phyloP scores from a whole-genome alignment of 1,140 invertebrate species.

The Ylistrum balloti region DNA sequence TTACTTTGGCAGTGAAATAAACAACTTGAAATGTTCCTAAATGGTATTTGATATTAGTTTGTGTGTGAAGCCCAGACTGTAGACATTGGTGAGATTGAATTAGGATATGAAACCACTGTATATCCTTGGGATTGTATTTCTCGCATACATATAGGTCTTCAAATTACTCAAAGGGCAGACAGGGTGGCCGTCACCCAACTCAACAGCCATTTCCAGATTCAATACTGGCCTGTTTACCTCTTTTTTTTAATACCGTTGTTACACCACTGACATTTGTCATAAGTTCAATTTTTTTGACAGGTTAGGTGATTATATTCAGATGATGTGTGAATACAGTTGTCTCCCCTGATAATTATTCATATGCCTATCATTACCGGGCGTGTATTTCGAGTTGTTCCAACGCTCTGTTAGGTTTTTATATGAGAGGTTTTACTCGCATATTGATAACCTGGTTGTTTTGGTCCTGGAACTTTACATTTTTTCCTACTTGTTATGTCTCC shows the following conservation, averaged over 20 bases:
- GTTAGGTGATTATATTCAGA: neutral
- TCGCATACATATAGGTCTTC: neutral
- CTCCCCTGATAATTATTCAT: too few species aligned
- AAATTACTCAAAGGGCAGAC: neutral
- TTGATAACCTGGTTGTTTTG: too few species aligned
- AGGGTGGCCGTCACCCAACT: neutral
- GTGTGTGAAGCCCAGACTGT: neutral
- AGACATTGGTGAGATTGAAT: conserved; percentile 1
- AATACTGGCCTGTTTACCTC: conserved; percentile 13
- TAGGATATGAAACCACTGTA: conserved; percentile 34
- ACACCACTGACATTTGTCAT: neutral
- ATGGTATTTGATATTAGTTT: neutral
- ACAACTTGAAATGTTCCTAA: neutral
- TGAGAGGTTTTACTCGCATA: too few species aligned
- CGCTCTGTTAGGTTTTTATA: too few species aligned
- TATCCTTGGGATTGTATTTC: neutral
- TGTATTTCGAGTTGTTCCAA: too few species aligned
- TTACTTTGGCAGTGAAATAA: neutral
- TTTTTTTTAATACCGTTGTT: neutral
- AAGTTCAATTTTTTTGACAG: neutral
- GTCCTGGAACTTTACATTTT: too few species aligned
- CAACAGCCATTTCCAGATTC: neutral
- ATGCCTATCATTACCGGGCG: too few species aligned
- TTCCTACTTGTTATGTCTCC: too few species aligned
- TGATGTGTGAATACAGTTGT: too few species aligned